Conservation (phyloP, 2,797 vertebrate species). For the Vultur gryphus region DNA sequence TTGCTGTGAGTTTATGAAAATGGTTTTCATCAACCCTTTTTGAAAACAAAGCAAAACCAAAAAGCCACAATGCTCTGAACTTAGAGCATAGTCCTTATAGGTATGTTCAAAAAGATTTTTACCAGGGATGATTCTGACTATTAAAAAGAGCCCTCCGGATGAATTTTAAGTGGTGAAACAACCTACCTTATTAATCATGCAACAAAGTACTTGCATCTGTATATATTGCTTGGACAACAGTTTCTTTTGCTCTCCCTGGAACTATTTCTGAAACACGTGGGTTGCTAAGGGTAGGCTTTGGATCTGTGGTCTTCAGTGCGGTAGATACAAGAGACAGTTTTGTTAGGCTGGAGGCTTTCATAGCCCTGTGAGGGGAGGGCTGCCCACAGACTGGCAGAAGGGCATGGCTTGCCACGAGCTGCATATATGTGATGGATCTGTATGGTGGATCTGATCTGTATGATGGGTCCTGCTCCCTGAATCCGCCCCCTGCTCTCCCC, state of each 20-base stretch:
- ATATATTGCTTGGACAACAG: background rate
- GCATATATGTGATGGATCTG: fast-evolving
- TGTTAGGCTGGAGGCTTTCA: background rate
- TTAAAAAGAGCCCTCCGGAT: background rate
- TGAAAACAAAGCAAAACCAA: background rate
- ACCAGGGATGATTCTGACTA: background rate
- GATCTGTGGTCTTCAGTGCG: background rate
- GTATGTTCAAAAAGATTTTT: background rate
- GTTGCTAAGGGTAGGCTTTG: background rate
- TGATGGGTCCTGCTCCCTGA: background rate
- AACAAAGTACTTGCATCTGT: background rate
- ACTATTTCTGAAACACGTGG: background rate
- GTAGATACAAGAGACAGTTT: background rate
- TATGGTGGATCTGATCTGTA: background rate
- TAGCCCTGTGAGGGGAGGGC: background rate
- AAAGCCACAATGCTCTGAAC: background rate
- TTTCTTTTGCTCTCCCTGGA: background rate
- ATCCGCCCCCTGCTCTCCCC: background rate
- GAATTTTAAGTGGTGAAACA: background rate
- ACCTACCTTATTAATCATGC: background rate
- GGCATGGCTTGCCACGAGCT: background rate
- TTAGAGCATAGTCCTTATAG: background rate
- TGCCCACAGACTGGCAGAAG: background rate
- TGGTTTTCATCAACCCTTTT: background rate
- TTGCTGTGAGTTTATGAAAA: background rate